Conservation (phyloP, 2,888 invertebrate genomes). For the Stenichneumon culpator region DNA sequence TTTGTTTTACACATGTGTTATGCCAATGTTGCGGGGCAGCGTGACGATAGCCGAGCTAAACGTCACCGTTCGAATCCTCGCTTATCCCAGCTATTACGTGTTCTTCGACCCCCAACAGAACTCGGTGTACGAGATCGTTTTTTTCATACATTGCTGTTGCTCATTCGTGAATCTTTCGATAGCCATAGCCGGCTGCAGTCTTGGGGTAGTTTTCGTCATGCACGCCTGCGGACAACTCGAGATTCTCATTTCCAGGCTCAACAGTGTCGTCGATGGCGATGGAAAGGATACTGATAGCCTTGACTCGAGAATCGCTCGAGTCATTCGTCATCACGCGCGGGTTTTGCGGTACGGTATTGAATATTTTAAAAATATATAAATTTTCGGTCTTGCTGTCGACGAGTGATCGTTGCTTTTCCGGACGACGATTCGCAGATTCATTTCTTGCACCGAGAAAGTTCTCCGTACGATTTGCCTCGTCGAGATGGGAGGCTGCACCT, state of each 20-base stretch:
- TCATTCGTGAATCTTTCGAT: conserved; percentile 74
- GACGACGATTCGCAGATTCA: conserved; percentile 51
- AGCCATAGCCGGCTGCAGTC: conserved; percentile 71
- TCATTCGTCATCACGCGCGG: conserved; percentile 56
- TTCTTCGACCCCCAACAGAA: conserved; percentile 71
- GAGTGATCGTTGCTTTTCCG: neutral
- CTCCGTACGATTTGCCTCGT: conserved; percentile 70
- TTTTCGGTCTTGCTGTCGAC: too few species aligned
- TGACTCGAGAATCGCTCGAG: conserved; percentile 31
- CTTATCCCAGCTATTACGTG: conserved; percentile 73
- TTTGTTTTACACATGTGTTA: conserved; percentile 68
- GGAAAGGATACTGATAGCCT: neutral
- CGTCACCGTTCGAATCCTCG: conserved; percentile 69
- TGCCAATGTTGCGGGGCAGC: conserved; percentile 70
- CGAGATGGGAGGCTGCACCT: conserved; percentile 71
- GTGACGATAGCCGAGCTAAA: conserved; percentile 65
- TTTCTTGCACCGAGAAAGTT: conserved; percentile 58
- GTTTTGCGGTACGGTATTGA: conserved; percentile 47
- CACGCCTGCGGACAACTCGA: conserved; percentile 75
- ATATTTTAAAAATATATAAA: too few species aligned
- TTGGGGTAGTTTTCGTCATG: conserved; percentile 74
- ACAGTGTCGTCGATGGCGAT: conserved; percentile 58
- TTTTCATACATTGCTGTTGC: conserved; percentile 71
- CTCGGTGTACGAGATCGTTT: conserved; percentile 75
- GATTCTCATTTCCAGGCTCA: conserved; percentile 57